These are phyloP conservation scores for Rhagonycha lutea DNA, from an alignment of 2,888 invertebrate species.

Conservation along the genomic window DNA sequence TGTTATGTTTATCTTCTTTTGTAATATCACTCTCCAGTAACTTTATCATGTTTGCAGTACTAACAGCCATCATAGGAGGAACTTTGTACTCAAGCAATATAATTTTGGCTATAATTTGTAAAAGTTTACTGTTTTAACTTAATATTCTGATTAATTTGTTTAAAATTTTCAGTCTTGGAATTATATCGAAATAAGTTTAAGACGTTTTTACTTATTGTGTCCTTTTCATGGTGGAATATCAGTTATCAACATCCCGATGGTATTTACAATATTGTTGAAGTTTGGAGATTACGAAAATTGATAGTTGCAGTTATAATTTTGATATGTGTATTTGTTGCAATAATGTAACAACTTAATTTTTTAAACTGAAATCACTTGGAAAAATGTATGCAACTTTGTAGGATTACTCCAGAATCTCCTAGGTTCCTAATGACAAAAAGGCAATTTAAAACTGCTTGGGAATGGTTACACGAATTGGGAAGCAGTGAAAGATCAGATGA, in stretches of 20 bases:
- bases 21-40: neutral
- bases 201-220: neutral
- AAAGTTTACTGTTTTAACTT: neutral
- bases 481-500: neutral
- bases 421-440: neutral
- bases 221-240: neutral
- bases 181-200: neutral
- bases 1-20: neutral
- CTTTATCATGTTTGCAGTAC: neutral
- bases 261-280: neutral
- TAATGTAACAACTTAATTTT: too few relatives aligned
- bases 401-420: neutral
- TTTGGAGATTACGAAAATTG: neutral
- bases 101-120: neutral
- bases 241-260: too few relatives aligned
- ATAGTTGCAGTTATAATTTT: neutral
- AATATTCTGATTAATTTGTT: neutral
- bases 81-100: neutral
- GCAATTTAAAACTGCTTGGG: neutral
- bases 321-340: neutral
- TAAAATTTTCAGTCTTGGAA: neutral
- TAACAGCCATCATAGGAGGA: neutral
- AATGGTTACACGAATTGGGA: neutral
- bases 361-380: too few relatives aligned
- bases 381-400: neutral